Conservation (phyloP, 2,888 invertebrate species). For the Artemia sp. region DNA sequence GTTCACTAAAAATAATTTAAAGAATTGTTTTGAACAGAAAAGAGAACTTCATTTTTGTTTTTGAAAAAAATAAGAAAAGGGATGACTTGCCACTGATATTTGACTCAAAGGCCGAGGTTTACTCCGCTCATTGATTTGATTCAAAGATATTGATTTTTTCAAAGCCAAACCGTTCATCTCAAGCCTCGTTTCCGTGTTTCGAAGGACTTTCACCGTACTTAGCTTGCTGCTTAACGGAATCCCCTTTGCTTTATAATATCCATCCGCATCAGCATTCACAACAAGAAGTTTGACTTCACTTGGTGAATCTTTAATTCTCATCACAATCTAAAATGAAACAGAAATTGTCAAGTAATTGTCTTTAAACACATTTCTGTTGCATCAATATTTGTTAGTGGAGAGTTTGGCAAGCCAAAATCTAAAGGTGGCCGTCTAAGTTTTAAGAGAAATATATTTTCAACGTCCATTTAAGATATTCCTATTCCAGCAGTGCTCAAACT, state of each 20-base stretch:
- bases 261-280: constrained; percentile 54
- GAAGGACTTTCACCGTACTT: not conserved
- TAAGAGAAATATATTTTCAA: not conserved
- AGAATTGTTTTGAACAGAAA: too few relatives aligned
- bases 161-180: not conserved
- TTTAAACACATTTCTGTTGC: not conserved
- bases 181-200: not conserved
- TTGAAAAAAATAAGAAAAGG: not conserved
- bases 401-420: too few relatives aligned
- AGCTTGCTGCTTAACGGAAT: not conserved
- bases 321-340: constrained; percentile 47
- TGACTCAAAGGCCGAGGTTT: not conserved
- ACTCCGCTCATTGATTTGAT: not conserved
- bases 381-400: not conserved
- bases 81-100: not conserved
- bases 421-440: too few relatives aligned
- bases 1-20: too few relatives aligned
- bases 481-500: not conserved
- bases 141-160: not conserved
- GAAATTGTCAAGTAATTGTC: constrained; percentile 23
- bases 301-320: constrained; percentile 68
- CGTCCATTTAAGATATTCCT: not conserved
- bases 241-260: constrained; percentile 42
- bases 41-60: too few relatives aligned
- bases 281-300: constrained; percentile 78